A percentile compares a stretch with the other conserved stretches of the same genome.
Conservation (phyloP, 2,113 vertebrate species). For the Phoenicopterus ruber region DNA sequence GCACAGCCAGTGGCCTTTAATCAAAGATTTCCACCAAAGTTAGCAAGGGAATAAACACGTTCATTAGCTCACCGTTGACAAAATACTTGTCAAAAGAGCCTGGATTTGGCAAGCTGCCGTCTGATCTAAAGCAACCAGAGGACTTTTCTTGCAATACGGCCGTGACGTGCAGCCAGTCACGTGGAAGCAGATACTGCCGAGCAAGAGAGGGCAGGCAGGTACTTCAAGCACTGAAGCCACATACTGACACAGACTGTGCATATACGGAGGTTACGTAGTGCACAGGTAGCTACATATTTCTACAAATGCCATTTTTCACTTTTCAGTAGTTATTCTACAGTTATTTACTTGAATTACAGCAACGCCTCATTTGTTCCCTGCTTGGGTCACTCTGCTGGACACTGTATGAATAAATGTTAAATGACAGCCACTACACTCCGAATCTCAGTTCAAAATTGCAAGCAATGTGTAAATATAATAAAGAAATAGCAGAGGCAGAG, state of each 20-base stretch:
- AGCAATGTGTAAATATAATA: not conserved
- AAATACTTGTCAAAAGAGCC: not conserved
- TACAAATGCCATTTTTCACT: not conserved
- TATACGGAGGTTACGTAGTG: not conserved
- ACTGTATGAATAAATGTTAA: not conserved
- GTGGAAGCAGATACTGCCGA: not conserved
- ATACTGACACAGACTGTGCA: not conserved
- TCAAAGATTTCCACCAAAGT: not conserved
- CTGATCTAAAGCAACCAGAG: not conserved
- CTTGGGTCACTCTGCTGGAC: not conserved
- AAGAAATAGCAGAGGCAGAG: not conserved
- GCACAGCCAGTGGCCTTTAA: not conserved
- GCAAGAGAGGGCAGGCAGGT: not conserved
- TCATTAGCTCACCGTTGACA: not conserved
- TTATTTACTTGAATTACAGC: not conserved
- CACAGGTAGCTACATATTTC: not conserved
- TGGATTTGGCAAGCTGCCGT: not conserved
- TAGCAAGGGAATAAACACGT: not conserved
- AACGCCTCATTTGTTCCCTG: not conserved
- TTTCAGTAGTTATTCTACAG: not conserved
- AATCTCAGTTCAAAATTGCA: not conserved
- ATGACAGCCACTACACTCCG: not conserved
- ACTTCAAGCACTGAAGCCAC: not conserved
- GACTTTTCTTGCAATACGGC: not conserved
- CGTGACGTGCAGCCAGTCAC: not conserved